Conservation (phyloP, 2,888 invertebrate genomes). For the Cataglyphis altisquamis region DNA sequence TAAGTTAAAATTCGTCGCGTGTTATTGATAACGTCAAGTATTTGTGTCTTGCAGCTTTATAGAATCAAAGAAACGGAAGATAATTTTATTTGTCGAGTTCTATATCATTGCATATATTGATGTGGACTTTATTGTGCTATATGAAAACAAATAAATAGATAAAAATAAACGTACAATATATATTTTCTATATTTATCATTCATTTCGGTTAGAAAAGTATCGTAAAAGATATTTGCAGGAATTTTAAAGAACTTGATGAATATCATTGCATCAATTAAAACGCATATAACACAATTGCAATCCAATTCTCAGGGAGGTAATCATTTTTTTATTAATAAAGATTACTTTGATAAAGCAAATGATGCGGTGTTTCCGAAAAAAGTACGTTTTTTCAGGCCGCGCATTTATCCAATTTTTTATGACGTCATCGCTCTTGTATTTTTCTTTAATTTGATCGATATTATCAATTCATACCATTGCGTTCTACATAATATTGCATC, state of each 20-base stretch:
- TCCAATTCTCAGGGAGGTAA: not conserved
- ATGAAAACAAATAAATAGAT: not conserved
- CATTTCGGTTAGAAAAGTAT: not conserved
- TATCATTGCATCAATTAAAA: not conserved
- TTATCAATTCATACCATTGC: not conserved
- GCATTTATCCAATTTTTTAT: slow-evolving; percentile 4
- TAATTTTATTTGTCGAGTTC: not conserved
- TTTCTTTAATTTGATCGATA: slow-evolving; percentile 13
- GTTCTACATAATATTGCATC: slow-evolving; percentile 18
- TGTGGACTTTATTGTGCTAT: not conserved
- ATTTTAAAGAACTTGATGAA: not conserved
- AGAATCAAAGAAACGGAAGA: not conserved
- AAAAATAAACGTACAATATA: slow-evolving; percentile 13
- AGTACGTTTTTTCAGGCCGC: not conserved
- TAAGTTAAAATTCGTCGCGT: not conserved
- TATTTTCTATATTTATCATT: not conserved
- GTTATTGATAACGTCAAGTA: not conserved
- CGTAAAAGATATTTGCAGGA: too few relatives aligned
- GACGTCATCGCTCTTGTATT: not conserved
- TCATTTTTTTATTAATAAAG: not conserved
- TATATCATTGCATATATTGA: not conserved
- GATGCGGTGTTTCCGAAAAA: not conserved
- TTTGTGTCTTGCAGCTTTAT: not conserved
- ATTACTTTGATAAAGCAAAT: not conserved
- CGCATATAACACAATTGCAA: not conserved